Evolutionary conservation across 2,113 vertebrate genomes (phyloP).

Genomic region (Prolemur simus): DNA sequence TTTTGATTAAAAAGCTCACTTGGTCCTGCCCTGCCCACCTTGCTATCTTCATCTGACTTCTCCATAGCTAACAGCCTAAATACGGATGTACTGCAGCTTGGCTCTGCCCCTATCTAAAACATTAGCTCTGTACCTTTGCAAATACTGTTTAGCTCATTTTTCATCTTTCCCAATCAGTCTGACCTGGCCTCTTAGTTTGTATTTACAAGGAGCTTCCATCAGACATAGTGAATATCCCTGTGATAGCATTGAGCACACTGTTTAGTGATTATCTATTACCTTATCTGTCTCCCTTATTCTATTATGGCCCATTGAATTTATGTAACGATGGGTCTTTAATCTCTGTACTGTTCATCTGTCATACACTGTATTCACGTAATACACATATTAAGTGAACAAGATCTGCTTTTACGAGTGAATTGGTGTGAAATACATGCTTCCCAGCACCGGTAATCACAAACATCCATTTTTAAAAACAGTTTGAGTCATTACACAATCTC

Average conservation of each 20-base stretch:
- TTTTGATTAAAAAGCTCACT: neutral
- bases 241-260: neutral
- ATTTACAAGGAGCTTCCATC: neutral
- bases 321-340: neutral
- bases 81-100: rapidly evolving
- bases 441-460: neutral
- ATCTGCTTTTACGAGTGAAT: neutral
- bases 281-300: neutral
- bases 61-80: neutral
- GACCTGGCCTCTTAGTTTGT: neutral
- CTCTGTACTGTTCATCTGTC: neutral
- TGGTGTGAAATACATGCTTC: neutral
- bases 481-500: neutral
- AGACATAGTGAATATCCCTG: neutral
- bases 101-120: neutral
- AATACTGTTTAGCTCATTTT: neutral
- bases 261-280: neutral
- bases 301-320: neutral
- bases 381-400: neutral
- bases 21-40: neutral
- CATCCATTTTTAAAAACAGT: neutral
- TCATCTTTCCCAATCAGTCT: neutral
- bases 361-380: neutral
- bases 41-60: neutral
- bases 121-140: neutral